These are phyloP conservation scores for Drosophila auraria DNA, from an alignment of 1,140 invertebrate species.

Conservation along the genomic window DNA sequence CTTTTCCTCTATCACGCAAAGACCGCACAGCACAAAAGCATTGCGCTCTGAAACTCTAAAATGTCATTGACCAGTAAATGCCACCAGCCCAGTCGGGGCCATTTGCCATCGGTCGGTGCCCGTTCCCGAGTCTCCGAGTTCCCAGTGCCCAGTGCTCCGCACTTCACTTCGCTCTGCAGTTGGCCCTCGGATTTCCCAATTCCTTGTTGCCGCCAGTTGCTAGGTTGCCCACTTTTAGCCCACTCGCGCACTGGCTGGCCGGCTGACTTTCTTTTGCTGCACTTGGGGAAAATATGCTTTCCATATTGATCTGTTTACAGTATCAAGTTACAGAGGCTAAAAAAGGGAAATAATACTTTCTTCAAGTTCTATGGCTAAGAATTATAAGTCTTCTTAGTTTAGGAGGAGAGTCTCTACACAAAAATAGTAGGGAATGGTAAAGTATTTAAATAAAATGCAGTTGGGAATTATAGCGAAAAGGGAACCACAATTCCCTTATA, in stretches of 20 bases:
- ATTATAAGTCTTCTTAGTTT: neutral
- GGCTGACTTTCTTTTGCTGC: constrained; percentile 61
- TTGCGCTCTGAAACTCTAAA: constrained; percentile 55
- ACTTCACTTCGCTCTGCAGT: constrained; percentile 4
- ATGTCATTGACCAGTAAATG: constrained; percentile 82
- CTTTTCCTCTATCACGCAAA: constrained; percentile 69
- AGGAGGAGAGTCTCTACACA: too few relatives aligned
- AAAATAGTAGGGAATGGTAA: neutral
- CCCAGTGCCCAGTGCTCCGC: constrained; percentile 19
- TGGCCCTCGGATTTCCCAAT: constrained; percentile 36
- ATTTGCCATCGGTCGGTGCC: constrained; percentile 40
- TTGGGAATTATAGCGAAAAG: too few relatives aligned
- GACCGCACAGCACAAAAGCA: constrained; percentile 28
- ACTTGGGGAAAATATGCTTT: neutral
- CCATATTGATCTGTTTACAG: neutral
- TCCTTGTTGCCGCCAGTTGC: constrained; percentile 29
- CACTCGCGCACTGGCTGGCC: constrained; percentile 70
- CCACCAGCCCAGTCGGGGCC: constrained; percentile 61
- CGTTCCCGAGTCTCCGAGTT: constrained; percentile 8
- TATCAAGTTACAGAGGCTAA: neutral
- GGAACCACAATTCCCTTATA: neutral
- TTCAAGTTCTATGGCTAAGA: neutral
- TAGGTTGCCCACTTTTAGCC: constrained; percentile 72
- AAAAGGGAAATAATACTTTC: neutral
- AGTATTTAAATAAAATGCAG: too few relatives aligned